These are phyloP conservation scores for Orgyia antiqua DNA, from an alignment of 2,888 invertebrate species.

Conservation along the genomic window DNA sequence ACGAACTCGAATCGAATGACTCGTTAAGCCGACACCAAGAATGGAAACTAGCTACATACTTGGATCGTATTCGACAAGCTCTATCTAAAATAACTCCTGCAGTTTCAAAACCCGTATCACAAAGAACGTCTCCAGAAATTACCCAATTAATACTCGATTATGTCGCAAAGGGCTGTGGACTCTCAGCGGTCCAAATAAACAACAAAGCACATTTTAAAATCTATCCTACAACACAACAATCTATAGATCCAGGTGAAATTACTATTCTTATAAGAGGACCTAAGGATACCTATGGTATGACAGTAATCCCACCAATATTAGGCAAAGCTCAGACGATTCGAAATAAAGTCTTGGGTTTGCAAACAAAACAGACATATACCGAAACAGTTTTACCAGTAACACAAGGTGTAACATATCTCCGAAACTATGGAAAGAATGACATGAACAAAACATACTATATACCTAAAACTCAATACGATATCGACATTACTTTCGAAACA, in stretches of 20 bases:
- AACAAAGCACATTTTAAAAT: conserved; percentile 78
- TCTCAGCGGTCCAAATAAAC: conserved; percentile 76
- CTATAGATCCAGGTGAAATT: conserved; percentile 65
- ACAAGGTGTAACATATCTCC: conserved; percentile 62
- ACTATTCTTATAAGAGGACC: conserved; percentile 70
- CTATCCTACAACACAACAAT: conserved; percentile 74
- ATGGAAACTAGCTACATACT: conserved; percentile 74
- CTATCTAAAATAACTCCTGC: conserved; percentile 60
- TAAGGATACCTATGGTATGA: conserved; percentile 63
- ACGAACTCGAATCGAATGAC: conserved; percentile 71
- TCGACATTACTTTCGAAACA: conserved; percentile 67
- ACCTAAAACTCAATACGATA: conserved; percentile 69
- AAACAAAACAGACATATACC: conserved; percentile 50
- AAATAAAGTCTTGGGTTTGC: conserved; percentile 61
- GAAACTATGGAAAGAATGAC: conserved; percentile 64
- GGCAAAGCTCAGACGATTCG: conserved; percentile 69
- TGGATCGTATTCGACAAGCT: conserved; percentile 68
- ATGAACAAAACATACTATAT: conserved; percentile 69
- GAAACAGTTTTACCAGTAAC: conserved; percentile 63
- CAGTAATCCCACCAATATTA: conserved; percentile 59
- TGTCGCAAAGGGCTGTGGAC: conserved; percentile 79
- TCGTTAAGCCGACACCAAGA: conserved; percentile 73
- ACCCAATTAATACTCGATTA: conserved; percentile 70
- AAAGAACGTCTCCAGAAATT: conserved; percentile 53
- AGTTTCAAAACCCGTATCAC: conserved; percentile 52